Conservation (phyloP, 2,113 vertebrate genomes). For the Macroglossus sobrinus region DNA sequence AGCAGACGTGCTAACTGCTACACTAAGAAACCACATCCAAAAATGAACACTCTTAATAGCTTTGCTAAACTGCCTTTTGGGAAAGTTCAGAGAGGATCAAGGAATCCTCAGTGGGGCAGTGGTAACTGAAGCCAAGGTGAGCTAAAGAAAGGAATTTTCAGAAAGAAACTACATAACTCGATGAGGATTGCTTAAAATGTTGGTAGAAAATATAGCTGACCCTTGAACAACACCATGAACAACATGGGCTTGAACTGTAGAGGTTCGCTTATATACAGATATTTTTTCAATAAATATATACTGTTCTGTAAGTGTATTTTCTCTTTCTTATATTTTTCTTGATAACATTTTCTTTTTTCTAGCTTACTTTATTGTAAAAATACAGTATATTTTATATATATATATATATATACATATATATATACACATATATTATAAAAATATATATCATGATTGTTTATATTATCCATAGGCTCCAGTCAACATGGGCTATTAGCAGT, state of each 20-base stretch:
- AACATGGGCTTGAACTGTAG: neutral
- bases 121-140: neutral
- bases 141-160: neutral
- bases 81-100: neutral
- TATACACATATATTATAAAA: too few relatives aligned
- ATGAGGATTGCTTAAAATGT: neutral
- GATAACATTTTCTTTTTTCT: neutral
- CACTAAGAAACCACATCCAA: too few relatives aligned
- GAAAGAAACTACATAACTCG: neutral
- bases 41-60: neutral
- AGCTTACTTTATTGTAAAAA: neutral
- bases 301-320: neutral
- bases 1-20: too few relatives aligned
- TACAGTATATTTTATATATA: neutral
- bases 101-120: neutral
- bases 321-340: neutral
- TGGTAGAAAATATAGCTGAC: neutral
- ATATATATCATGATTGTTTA: too few relatives aligned
- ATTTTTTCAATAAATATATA: neutral
- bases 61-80: neutral
- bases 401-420: too few relatives aligned
- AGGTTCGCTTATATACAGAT: neutral
- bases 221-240: neutral
- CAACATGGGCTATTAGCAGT: neutral
- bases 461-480: neutral